Conservation (phyloP, 2,888 invertebrate species). For the Scaptomyza cyrtandrae region DNA sequence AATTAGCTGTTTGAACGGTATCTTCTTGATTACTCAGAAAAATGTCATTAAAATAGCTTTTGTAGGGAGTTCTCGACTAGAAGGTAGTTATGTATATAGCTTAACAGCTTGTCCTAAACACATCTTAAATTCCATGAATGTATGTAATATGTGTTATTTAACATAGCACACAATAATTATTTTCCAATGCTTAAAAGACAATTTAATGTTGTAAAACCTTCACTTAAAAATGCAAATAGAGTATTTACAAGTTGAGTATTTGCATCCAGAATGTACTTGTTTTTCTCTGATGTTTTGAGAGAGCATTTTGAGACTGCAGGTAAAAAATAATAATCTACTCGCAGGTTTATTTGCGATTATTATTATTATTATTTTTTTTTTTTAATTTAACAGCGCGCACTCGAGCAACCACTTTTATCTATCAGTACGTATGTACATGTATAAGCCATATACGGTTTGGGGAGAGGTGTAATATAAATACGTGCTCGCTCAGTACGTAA, state of each 20-base stretch:
- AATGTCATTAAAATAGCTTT: neutral
- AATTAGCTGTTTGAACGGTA: neutral
- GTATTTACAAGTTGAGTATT: neutral
- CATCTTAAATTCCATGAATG: no score
- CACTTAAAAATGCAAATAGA: neutral
- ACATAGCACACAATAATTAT: no score
- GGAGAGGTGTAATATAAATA: conserved; percentile 22
- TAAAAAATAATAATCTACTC: conserved; percentile 9
- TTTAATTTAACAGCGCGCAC: neutral
- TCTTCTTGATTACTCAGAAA: neutral
- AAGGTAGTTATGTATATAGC: neutral
- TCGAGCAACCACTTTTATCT: conserved; percentile 15
- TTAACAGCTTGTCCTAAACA: neutral
- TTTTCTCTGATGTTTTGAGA: neutral
- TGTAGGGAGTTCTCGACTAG: neutral
- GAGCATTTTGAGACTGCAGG: neutral
- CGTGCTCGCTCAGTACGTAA: neutral
- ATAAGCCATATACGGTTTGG: neutral
- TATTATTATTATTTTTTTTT: neutral
- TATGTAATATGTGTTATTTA: no score
- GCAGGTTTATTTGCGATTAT: neutral
- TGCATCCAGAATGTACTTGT: neutral
- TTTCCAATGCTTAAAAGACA: no score
- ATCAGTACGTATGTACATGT: neutral
- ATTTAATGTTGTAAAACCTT: no score